Conservation (phyloP, 2,888 invertebrate genomes). For the Sinodicranocentrus sp. region DNA sequence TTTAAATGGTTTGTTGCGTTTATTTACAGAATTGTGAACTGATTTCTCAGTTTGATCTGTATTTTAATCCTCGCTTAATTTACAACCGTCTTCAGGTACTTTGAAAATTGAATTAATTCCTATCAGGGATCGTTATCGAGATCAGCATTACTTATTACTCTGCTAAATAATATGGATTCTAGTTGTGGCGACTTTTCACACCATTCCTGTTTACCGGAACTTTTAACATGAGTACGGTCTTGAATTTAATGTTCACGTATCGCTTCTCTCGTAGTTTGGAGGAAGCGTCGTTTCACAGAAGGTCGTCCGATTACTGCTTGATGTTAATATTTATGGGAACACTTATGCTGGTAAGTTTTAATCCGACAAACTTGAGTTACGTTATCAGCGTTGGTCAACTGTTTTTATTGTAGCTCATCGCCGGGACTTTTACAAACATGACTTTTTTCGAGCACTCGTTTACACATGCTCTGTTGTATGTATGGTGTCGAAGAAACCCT, state of each 20-base stretch:
- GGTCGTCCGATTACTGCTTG: constrained; percentile 20
- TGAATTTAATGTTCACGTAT: constrained; percentile 37
- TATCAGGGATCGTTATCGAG: too few species aligned
- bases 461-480: constrained; percentile 31
- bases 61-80: constrained; percentile 20
- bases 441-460: constrained; percentile 14
- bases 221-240: constrained; percentile 1
- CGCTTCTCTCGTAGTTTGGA: constrained; percentile 36
- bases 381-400: neutral
- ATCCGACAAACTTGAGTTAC: neutral
- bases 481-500: constrained; percentile 39
- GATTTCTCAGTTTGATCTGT: constrained; percentile 13
- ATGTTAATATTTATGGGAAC: constrained; percentile 5
- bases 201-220: constrained; percentile 36
- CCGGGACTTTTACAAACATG: neutral
- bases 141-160: neutral
- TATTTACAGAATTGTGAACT: constrained; percentile 21
- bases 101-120: too few species aligned
- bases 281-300: neutral
- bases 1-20: neutral
- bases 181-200: constrained; percentile 28
- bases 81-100: constrained; percentile 15
- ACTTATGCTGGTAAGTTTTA: neutral
- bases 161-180: neutral
- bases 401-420: neutral